Base-by-base conservation (phyloP, 2,113 vertebrate genomes). In the Tupaia tana region DNA sequence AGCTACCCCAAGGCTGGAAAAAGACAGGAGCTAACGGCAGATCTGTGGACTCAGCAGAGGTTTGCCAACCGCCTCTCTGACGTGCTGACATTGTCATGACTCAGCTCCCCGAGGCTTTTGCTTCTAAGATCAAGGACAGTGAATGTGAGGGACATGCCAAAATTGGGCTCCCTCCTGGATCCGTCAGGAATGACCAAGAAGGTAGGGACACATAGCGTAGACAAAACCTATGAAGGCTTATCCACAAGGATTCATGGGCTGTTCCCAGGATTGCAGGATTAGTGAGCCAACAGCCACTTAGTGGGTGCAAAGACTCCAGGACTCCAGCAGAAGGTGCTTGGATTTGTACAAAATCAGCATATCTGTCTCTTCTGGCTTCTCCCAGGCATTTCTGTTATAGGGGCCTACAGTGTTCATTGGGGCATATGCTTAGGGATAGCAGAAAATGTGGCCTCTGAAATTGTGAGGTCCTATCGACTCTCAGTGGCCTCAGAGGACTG, bases 181-280 rank as follows among this genome's bases (percentile, higher is more conserved):
- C 74, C 67, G 13, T 16, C 74, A n/a, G 80, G 18, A 7, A 31
- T n/a, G 12, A 66, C 1, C 73, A 54, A 73, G 9, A 10, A 18
- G 15, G 0, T 4, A 6, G 31, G 19, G 18, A 29, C 10, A 12
- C 6, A 4, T 3, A 13, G 9, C 43, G 12, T 14, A 66, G 70
- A 58, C 31, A 78, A 89, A 86, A 66, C 31, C 9, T 7, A 4
- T 0, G 14, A 70, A n/a, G 59, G 31, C 58, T 90, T 81, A 71
- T 56, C 64, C n/a, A 9, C 1, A 4, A 0, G 58, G 16, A 77
- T 43, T 20, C 34, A 29, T 29, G 70, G 66, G 82, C 58, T 15
- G 59, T 67, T 74, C 52, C 31, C 7, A 16, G 43, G 25, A 43
- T 7, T 8, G 24, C 18, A 77, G 84, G 20, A 29, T 27, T 80